Evolutionary conservation across 64 coral and sea anemone genomes (phyloP), one percentile per base, ranked within the genome.

Genomic region (Pachyseris speciosa): DNA sequence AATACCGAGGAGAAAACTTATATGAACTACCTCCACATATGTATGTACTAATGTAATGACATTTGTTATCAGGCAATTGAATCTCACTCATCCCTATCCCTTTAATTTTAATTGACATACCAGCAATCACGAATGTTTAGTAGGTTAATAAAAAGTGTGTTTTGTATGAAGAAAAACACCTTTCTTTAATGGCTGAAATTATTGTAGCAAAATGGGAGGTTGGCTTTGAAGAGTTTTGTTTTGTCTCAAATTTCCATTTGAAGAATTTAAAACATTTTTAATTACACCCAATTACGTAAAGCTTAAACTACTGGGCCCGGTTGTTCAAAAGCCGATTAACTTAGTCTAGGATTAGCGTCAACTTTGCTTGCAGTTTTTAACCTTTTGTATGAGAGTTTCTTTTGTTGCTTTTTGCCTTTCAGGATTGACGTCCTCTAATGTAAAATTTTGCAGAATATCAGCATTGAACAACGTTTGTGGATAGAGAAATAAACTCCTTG

Each of bases 21-120:
- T 99, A 99, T 37, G 97, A 99, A 73, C 83, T 99, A 9, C 93
- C 97, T 0, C 97, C 97, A 4, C 97, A 99, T 45, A 83, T 99
- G 97, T 99, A 80, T 95, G 97, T 57, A 37, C 22, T 1, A 67
- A 67, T 2, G 13, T 28, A 74, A 43, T 74, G 4, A 58, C 4
- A 20, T 58, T 58, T 58, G 16, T 58, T 20, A n/a, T n/a, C n/a
- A n/a, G n/a, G n/a, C n/a, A n/a, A n/a, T n/a, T n/a, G n/a, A n/a
- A n/a, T n/a, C n/a, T n/a, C n/a, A n/a, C n/a, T n/a, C n/a, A n/a
- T n/a, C n/a, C n/a, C 29, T 65, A 25, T 31, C 16, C 5, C 16
- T 65, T 6, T 25, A 65, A 6, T 65, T 7, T 25, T 65, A 65
- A 7, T 31, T 25, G 29, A 7, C 4, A 65, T 31, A n/a, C 61